Base-by-base conservation (phyloP, 2,113 vertebrate genomes). In the Paramisgurnus dabryanus region DNA sequence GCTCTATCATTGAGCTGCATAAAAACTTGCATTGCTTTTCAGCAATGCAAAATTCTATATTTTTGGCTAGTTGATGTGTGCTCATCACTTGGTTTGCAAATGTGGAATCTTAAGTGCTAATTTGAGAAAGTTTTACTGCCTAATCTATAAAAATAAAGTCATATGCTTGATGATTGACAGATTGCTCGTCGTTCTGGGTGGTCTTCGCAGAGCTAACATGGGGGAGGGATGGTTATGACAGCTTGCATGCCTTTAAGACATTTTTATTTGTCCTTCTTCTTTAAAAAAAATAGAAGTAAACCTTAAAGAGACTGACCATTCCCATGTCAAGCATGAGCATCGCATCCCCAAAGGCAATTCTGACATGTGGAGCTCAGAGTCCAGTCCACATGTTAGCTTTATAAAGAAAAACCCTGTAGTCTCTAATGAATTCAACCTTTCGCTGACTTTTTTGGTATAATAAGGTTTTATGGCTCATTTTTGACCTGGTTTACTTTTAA, bases 151-250 rank as follows among this genome's bases (percentile, higher is more conserved):
- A 40, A 45, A 61, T 76, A 49, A 76, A 68, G 61, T 57, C 78
- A 63, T 73, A 40, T 78, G 74, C 71, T 76, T 81, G 43, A 82
- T 91, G 91, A 92, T 68, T 91, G 91, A 89, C 92, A 89, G 87
- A 75, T 73, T 39, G 76, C 79, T 79, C 1, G 79, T 84, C 83
- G 76, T 50, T 84, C 83, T 90, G 92, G 91, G 91, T 93, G 92
- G 91, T 92, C 92, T 82, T 49, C 34, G 27, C 17, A 2, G 41
- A n/a, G 73, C 22, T 45, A 66, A 43, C 17, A 41, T 71, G 79
- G 76, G 45, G 84, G 78, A 61, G 39, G 63, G 55, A 66, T 50
- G 80, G 70, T 76, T 55, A 49, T 83, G 57, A 83, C 74, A 81
- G 65, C 40, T 55, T 68, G 58, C 58, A 58, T 69, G 66, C 60